Evolutionary conservation across 2,888 invertebrate species (phyloP), one percentile per base, ranked within the genome.

Genomic region (Idaea straminata): DNA sequence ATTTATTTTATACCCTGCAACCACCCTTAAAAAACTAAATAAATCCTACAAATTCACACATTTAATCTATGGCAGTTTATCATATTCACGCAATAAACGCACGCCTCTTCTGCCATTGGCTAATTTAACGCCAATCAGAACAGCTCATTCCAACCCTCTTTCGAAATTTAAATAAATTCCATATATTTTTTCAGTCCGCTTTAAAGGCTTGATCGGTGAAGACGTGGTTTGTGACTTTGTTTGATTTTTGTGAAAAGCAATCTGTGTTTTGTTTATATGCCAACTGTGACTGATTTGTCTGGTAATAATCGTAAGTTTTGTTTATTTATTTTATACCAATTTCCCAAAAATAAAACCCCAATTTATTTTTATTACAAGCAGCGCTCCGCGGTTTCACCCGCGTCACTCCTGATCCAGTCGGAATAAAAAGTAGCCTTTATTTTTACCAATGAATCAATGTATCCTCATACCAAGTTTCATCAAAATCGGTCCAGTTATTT

Each of bases 221-320:
- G 68, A 73, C 66, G 69, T 70, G 62, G 57, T 66, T 62, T 64
- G 67, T 47, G 10, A 47, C 7, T 47, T 47, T 2, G 10, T 47
- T 25, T 47, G 10, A 7, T 47, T 4, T 60, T 67, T 59, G 65
- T 59, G 47, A 64, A 7, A 38, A 62, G 66, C 64, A 38, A 62
- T 67, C 64, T 65, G 73, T 61, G 69, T 66, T 66, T 66, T 69
- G 68, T 77, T 83, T 88, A 80, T 87, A 91, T 92, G 91, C 91
- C 91, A 77, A 91, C 91, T 68, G 83, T 90, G 67, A 86, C 85
- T 69, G 81, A 86, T 77, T 77, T 79, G 59, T 70, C 79, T 34
- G 83, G 81, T 66, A 75, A 66, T 63, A 80, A 73, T 71, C 79
- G 83, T 83, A 63, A 70, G 74, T 68, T 60, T 61, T 61, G 63